Evolutionary conservation across 1,140 invertebrate genomes (phyloP).

Genomic region (Elymnias hypermnestra): DNA sequence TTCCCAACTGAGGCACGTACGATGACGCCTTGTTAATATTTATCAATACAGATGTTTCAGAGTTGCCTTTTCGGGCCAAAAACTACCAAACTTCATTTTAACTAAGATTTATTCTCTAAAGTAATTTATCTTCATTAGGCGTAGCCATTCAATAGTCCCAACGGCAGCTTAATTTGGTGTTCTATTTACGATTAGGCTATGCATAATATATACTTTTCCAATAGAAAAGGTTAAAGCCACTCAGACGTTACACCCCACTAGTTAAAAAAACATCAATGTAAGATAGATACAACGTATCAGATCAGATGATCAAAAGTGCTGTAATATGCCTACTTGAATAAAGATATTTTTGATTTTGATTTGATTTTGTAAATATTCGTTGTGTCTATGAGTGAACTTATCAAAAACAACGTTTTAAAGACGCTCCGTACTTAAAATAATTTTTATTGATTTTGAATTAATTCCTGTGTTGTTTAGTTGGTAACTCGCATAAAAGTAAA

Average conservation of each 20-base stretch:
- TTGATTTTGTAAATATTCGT: too few relatives aligned
- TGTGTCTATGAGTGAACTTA: too few relatives aligned
- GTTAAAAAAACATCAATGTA: not conserved
- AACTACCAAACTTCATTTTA: conserved; percentile 12
- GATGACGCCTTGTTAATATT: conserved; percentile 40
- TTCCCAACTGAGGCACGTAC: conserved; percentile 26
- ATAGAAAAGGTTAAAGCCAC: too few relatives aligned
- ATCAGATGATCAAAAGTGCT: too few relatives aligned
- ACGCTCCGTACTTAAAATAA: too few relatives aligned
- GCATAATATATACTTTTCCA: not conserved
- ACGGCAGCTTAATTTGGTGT: not conserved
- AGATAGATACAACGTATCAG: too few relatives aligned
- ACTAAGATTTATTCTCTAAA: not conserved
- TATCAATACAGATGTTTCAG: conserved; percentile 23
- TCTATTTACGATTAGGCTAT: not conserved
- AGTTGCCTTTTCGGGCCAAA: conserved; percentile 14
- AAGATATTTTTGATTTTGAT: too few relatives aligned
- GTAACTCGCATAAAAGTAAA: too few relatives aligned
- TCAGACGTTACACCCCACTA: not conserved
- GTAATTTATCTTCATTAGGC: not conserved
- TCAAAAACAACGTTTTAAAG: too few relatives aligned
- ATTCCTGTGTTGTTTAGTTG: too few relatives aligned
- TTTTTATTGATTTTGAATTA: too few relatives aligned
- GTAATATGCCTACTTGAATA: too few relatives aligned
- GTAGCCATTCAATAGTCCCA: not conserved